phyloP scores from a whole-genome alignment of 2,113 vertebrate species.

The Clupea harengus region DNA sequence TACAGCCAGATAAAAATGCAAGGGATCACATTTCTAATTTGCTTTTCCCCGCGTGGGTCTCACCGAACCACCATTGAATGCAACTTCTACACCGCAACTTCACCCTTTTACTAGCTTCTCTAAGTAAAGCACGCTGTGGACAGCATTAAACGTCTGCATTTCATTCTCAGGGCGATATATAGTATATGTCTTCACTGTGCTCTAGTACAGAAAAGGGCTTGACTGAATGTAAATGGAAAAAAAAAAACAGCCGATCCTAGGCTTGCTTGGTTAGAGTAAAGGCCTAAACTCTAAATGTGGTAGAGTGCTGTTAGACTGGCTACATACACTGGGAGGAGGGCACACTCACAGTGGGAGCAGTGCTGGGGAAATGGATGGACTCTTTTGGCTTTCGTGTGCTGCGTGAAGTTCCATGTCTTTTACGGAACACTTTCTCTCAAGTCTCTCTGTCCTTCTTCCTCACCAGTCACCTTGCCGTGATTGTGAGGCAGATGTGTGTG shows the following conservation, averaged over 20 bases:
- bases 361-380: too few relatives aligned
- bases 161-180: background rate
- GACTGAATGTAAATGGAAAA: background rate
- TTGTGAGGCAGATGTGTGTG: background rate
- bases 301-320: background rate
- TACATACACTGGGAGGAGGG: background rate
- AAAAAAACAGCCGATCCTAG: background rate
- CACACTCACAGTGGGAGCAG: background rate
- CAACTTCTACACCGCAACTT: background rate
- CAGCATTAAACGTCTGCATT: background rate
- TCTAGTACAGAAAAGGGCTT: background rate
- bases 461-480: background rate
- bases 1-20: too few relatives aligned
- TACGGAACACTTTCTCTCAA: too few relatives aligned
- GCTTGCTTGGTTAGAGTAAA: background rate
- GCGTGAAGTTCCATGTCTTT: too few relatives aligned
- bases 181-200: background rate
- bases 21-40: too few relatives aligned
- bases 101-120: background rate
- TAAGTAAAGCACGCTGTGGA: background rate
- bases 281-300: background rate
- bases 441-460: background rate
- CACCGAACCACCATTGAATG: background rate
- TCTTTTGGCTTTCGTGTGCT: too few relatives aligned
- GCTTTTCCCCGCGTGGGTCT: too few relatives aligned